Conservation (phyloP, 2,888 invertebrate genomes). For the Pristionchus exspectatus region DNA sequence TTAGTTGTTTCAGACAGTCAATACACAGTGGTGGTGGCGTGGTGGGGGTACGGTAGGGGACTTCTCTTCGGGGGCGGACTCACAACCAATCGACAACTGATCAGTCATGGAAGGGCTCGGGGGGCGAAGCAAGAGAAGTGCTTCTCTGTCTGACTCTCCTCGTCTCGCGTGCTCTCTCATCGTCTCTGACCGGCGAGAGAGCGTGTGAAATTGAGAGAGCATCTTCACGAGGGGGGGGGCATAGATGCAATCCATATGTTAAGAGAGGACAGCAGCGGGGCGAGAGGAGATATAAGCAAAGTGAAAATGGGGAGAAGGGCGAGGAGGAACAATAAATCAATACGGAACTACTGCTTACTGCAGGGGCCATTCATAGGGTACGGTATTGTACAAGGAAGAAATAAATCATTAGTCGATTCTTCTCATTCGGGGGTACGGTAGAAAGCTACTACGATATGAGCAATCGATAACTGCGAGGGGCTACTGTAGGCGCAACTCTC, state of each 20-base stretch:
- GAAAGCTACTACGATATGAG: constrained; percentile 41
- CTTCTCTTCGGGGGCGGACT: constrained; percentile 37
- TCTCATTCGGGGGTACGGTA: constrained; percentile 10
- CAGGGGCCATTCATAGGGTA: neutral
- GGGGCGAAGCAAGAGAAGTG: neutral
- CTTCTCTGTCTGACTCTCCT: constrained; percentile 9
- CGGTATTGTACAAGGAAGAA: neutral
- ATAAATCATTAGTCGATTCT: neutral
- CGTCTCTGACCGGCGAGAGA: neutral
- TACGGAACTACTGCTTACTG: neutral
- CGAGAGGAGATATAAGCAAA: constrained; percentile 20
- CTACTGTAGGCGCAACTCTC: neutral
- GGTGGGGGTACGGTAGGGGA: neutral
- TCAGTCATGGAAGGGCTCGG: neutral
- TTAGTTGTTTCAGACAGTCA: constrained; percentile 33
- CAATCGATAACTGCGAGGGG: constrained; percentile 7
- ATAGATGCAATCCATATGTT: constrained; percentile 44
- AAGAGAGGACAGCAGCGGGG: neutral
- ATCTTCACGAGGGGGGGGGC: no score
- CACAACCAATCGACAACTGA: constrained; percentile 40
- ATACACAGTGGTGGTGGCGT: neutral
- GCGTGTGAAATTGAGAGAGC: neutral
- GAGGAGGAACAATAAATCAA: neutral
- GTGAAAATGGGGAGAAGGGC: constrained; percentile 9
- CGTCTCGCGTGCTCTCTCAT: neutral